Conservation (phyloP, 2,888 invertebrate species). For the Leptopterna dolabrata region DNA sequence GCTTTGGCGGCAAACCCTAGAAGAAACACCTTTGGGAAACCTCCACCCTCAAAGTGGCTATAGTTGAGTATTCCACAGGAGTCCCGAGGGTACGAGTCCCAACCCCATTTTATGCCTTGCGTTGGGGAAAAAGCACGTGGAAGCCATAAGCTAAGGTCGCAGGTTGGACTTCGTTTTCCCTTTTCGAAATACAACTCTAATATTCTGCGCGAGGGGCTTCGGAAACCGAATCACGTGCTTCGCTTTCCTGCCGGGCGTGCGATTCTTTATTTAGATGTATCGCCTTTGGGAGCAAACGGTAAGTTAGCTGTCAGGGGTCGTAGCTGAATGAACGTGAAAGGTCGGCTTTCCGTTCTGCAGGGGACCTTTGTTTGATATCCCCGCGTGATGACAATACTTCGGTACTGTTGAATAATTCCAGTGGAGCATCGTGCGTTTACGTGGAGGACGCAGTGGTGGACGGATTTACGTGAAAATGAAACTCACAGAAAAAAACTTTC, state of each 20-base stretch:
- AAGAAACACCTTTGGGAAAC: slow-evolving; percentile 5
- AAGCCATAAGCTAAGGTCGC: slow-evolving; percentile 32
- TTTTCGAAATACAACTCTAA: background rate
- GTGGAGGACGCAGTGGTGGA: background rate
- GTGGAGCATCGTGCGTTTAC: background rate
- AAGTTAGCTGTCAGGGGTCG: background rate
- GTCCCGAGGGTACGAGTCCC: background rate
- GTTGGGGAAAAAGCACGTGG: slow-evolving; percentile 29
- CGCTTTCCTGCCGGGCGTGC: background rate
- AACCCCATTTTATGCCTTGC: background rate
- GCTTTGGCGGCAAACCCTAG: background rate
- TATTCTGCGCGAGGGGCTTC: background rate
- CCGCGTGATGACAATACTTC: background rate
- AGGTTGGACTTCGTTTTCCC: background rate
- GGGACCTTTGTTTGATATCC: background rate
- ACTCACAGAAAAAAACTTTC: no score
- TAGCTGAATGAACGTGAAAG: background rate
- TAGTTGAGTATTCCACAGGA: slow-evolving; percentile 38
- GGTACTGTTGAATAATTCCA: background rate
- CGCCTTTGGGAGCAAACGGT: background rate
- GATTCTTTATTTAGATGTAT: slow-evolving; percentile 27
- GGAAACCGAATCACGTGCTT: slow-evolving; percentile 34
- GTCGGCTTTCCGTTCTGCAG: background rate
- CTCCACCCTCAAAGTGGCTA: slow-evolving; percentile 13
- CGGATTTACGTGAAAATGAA: background rate